Base-by-base conservation (phyloP, 1,140 invertebrate species). In the Drosophila virilis region DNA sequence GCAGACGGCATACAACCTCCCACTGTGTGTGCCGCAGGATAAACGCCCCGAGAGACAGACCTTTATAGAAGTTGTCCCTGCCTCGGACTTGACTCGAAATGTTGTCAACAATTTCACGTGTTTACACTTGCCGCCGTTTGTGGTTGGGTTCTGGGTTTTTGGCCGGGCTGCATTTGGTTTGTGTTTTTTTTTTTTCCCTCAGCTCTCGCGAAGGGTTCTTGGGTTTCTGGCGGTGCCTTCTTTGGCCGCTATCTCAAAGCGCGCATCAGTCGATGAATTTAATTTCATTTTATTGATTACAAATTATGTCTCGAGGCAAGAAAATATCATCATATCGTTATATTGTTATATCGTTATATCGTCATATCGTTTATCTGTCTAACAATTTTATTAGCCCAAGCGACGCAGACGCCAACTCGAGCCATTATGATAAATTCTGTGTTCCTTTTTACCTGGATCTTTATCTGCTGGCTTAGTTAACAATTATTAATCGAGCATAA, bases 401-500 rank as follows among this genome's bases (percentile, higher is more conserved):
- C 22, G 38, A 51, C 38, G 5, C 38, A 33, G 70, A 73, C 69
- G 69, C 70, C 62, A 67, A 54, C 17, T 59, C 13, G 28, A 9
- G 13, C 50, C 52, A 68, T 78, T 66, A 74, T 75, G 57, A 71
- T 50, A 66, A 62, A 60, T 59, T 67, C 32, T 57, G 33, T 54
- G 38, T 55, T 33, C 46, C 10, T 58, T 62, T 57, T 48, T 77
- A 74, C 42, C 70, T 80, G 64, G 69, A 77, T 88, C 57, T 71
- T 70, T 69, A 78, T 80, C 83, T 73, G 61, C 54, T 76, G 77
- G 69, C 80, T 76, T 77, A 88, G 88, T 91, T 91, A 91, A 84
- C 88, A 91, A 88, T 91, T 91, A 91, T 91, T 91, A 91, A 91
- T 91, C 78, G 88, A 66, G 82, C 88, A 82, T 88, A 91, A 91